Conservation (phyloP, 2,888 invertebrate genomes). For the Catocala fraxini region DNA sequence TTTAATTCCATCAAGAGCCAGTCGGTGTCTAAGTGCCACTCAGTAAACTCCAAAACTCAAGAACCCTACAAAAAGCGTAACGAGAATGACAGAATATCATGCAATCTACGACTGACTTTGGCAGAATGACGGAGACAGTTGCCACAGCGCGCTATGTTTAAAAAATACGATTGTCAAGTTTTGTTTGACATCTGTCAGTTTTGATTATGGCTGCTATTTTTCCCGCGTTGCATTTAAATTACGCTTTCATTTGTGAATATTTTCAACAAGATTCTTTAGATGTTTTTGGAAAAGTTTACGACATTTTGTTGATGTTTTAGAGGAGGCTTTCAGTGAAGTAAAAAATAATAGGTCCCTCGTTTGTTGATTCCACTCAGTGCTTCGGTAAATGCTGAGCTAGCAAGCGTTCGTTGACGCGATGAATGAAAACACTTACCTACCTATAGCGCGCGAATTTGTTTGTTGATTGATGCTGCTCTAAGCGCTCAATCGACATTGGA, state of each 20-base stretch:
- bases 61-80: conserved; percentile 25
- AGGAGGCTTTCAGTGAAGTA: background rate
- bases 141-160: no score
- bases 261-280: conserved; percentile 1
- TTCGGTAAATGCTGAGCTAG: no score
- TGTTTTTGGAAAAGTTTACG: background rate
- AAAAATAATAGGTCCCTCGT: no score
- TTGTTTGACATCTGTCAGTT: conserved; percentile 40
- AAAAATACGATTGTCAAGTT: background rate
- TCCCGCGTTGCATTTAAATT: background rate
- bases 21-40: conserved; percentile 23
- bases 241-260: conserved; percentile 1
- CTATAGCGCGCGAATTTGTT: no score
- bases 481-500: no score
- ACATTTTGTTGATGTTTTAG: background rate
- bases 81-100: conserved; percentile 27
- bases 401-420: no score
- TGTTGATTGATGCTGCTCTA: no score
- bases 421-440: no score
- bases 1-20: conserved; percentile 17
- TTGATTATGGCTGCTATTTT: conserved; percentile 19
- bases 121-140: no score
- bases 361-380: no score
- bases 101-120: background rate
- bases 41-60: conserved; percentile 14